Evolutionary conservation across 2,113 vertebrate species (phyloP), one percentile per base, ranked within the genome.

Genomic region (Bubo bubo): DNA sequence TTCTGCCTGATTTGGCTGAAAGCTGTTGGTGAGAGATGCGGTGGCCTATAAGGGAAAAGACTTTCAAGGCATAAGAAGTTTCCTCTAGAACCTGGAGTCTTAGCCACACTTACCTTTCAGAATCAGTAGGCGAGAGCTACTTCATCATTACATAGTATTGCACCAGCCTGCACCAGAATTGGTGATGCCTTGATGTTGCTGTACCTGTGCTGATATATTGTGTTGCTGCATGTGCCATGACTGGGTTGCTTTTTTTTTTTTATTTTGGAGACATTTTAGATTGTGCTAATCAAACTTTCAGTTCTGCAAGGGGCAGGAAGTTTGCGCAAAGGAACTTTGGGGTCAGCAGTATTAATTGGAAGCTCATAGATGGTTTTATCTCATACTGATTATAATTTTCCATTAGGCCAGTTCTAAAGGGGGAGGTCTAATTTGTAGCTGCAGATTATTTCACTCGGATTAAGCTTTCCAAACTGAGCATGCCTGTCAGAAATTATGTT

Each of bases 1-100:
- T 93, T n/a, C 93, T 93, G 91, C 89, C 91, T 91, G 22, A 70
- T 63, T 90, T 95, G 41, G 26, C 87, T 80, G 89, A 79, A 85
- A 79, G 71, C 89, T 93, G 50, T 74, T 3, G 3, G 9, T 3
- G 3, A 49, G 56, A 56, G 60, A 27, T 43, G 50, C 1, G 4
- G 27, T 85, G 73, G 73, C 60, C 73, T 87, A 3, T 43, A 56
- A 91, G 35, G 49, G 52, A 81, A 85, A 87, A 45, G 12, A 15
- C 73, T 87, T 49, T 64, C 14, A 49, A 32, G 22, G 12, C 50
- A 4, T 47, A 30, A 64, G 30, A 75, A 41, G 39, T 89, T 94
- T 79, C 60, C 35, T 81, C 22, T 71, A 24, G 39, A 32, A 96
- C n/a, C 58, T 64, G 68, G 30, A 5, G 4, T 79, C 10, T 12